Evolutionary conservation across 2,113 vertebrate species (phyloP), one percentile per base, ranked within the genome.

Genomic region (Chaetodon trifascialis): DNA sequence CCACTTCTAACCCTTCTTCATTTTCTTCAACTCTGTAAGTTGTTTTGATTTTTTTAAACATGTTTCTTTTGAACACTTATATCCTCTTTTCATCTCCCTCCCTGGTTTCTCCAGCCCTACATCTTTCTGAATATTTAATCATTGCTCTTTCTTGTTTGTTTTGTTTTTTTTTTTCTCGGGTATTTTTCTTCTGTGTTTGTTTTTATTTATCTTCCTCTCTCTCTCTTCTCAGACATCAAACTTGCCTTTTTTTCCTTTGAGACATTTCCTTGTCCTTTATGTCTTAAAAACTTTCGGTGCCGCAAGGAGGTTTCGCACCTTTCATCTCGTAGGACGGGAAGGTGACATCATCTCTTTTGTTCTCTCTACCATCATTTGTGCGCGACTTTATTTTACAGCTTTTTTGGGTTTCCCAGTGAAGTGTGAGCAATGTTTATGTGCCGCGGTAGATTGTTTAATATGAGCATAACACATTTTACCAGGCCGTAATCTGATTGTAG

Each of bases 61-160:
- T 19, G 38, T 34, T 60, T 56, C 10, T 21, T 49, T 65, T 54
- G 7, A 36, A 21, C 1, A 23, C 19, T 44, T 44, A 8, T 23
- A 5, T 64, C 10, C 51, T 2, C 11, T 64, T 79, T 73, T 70
- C 11, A 58, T 79, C 47, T 58, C 34, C 49, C 38, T 17, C 36
- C 9, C 5, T 30, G 10, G 7, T 58, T 52, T 42, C 25, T 34
- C 47, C n/a, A 56, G 11, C 14, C 15, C 11, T 11, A 9, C 19
- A 12, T 64, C 30, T 65, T 47, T 38, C 3, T 52, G n/a, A 72
- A 63, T 76, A 59, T 66, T 83, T 56, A 46, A 65, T 65, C 15
- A n/a, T 40, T 25, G 0, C 16, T 25, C 63, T 34, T 8, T 42
- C 17, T 63, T 52, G 9, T 38, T 68, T 17, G n/a, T n/a, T n/a